Base-by-base conservation (phyloP, 2,888 invertebrate species). In the Chalcis sispes region DNA sequence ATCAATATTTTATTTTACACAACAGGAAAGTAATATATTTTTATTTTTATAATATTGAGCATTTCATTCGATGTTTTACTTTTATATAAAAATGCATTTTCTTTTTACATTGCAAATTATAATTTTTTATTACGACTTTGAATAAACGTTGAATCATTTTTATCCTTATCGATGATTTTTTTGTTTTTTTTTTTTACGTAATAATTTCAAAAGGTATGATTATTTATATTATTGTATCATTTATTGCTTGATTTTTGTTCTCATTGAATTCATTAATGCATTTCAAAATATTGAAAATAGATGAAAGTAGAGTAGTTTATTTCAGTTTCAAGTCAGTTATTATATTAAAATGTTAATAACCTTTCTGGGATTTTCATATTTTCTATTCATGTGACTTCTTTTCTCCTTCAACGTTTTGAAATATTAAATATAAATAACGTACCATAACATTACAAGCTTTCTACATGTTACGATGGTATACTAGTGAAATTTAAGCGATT, bases 401-500 rank as follows among this genome's bases (percentile, higher is more conserved):
- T 52, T 25, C 52, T 10, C 18, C 58, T 36, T 18, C 1, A 36
- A 56, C 29, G 5, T 7, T 56, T n/a, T 29, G 7, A 58, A 58
- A 27, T 58, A 10, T 40, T 32, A 58, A 18, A 32, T 15, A 7
- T 32, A 58, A 18, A 32, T 15, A 7, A 15, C 0, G 56, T 5
- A 46, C 20, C 1, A 29, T 32, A 5, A 65, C 13, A 20, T 65
- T 32, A 65, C 15, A 7, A 65, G 50, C 64, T 65, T 65, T 65
- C 64, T 65, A 65, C 32, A 32, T 7, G 50, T 65, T n/a, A 50
- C 20, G 13, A 50, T 65, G 50, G 50, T 65, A 25, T 50, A 32
- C 32, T 50, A 18, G 64, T 50, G 64, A 65, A 65, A 50, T 62
- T 62, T 61, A 3, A 59, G n/a, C 7, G 4, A n/a, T 36, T 7